Evolutionary conservation across 2,888 invertebrate species (phyloP), one percentile per base, ranked within the genome.

Genomic region (Branchinecta sandiegonensis): DNA sequence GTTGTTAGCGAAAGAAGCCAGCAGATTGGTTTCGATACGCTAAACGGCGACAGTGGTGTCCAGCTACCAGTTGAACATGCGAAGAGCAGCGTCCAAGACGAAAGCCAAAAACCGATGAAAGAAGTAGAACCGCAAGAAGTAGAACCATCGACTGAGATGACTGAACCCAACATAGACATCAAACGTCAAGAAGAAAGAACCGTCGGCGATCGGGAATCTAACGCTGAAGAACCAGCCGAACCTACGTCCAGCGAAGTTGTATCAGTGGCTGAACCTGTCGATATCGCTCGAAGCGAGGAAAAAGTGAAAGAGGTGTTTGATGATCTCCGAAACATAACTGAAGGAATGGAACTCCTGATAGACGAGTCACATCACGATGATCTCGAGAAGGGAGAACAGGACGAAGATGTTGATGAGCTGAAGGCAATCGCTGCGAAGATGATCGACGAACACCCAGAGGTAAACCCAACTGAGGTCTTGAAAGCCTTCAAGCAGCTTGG

Each of bases 311-410:
- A 56, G 17, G 17, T 56, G n/a, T 56, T n/a, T 56, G 56, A 56
- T n/a, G 56, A 56, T 56, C n/a, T 56, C 17, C 14, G 17, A 17
- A n/a, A 17, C 8, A 17, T 56, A 9, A 14, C 14, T 10, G 56
- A 56, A 56, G 56, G 17, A 17, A 56, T 56, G 56, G 56, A 56
- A 56, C 56, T 56, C 17, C n/a, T 56, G 56, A 14, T 17, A 56
- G 17, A 8, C 9, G 56, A 56, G 17, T 37, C 37, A 37, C 37
- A 37, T 37, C 37, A 37, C 37, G 37, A 37, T 37, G 37, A 5
- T 37, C 37, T 37, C 37, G 14, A 56, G n/a, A 8, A n/a, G 10
- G 17, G 8, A 17, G 56, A 56, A 56, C 14, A 56, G 17, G 56
- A 56, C 56, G 56, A 8, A 10, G 56, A 56, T 56, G 56, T 8